Percentiles rank a stretch among this genome's conserved stretches.
Conservation (phyloP, 2,113 vertebrate species). For the Hippocampus mohnikei region DNA sequence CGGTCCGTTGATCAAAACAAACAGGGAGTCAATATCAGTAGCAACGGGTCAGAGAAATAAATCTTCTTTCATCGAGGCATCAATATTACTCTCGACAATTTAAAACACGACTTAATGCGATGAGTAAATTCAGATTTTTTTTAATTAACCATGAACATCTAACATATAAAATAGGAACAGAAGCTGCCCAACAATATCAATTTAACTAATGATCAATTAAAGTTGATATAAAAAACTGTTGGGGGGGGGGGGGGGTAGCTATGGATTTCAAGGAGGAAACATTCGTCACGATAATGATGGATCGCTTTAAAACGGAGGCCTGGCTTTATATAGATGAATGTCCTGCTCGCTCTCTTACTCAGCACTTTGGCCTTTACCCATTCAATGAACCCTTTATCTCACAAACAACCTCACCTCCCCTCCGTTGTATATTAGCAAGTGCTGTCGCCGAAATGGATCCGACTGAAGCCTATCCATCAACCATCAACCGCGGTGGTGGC, state of each 20-base stretch:
- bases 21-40: neutral
- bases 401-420: constrained; percentile 63
- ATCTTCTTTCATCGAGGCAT: neutral
- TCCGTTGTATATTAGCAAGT: constrained; percentile 73
- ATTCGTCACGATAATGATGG: constrained; percentile 80
- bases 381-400: constrained; percentile 68
- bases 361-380: constrained; percentile 66
- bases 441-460: constrained; percentile 73
- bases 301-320: constrained; percentile 76
- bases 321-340: constrained; percentile 77
- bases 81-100: neutral
- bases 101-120: too few relatives aligned
- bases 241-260: too few relatives aligned
- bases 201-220: too few relatives aligned
- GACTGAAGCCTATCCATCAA: constrained; percentile 73
- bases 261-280: constrained; percentile 56
- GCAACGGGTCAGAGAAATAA: neutral
- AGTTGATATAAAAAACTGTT: too few relatives aligned
- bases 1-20: neutral
- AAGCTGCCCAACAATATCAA: too few relatives aligned
- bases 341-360: constrained; percentile 74
- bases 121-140: too few relatives aligned
- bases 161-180: too few relatives aligned
- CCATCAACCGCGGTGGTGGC: constrained; percentile 40
- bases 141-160: too few relatives aligned